Percentiles rank a stretch among this genome's conserved stretches.
phyloP scores from a whole-genome alignment of 2,888 invertebrate species.

The Ophonus ardosiacus region DNA sequence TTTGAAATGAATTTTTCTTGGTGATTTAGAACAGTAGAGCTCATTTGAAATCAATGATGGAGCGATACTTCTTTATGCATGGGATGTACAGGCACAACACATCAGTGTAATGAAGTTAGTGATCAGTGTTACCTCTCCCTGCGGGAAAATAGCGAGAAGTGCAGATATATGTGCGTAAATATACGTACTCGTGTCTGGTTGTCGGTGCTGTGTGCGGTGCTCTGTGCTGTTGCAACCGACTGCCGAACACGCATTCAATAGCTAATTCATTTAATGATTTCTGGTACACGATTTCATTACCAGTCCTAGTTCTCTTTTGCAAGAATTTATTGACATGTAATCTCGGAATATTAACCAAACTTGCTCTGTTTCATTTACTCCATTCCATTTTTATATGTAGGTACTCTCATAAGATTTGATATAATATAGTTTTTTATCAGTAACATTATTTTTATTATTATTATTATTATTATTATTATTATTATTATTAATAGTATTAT shows the following conservation, averaged over 20 bases:
- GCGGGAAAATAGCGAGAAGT: constrained; percentile 37
- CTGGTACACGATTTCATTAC: constrained; percentile 19
- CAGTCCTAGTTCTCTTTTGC: constrained; percentile 5
- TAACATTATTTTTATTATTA: too few relatives aligned
- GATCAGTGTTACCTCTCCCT: constrained; percentile 47
- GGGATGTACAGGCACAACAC: constrained; percentile 9
- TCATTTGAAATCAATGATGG: constrained; percentile 16
- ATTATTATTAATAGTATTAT: too few relatives aligned
- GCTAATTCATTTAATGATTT: constrained; percentile 40
- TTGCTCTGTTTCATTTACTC: background rate
- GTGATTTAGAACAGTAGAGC: background rate
- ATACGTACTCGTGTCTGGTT: background rate
- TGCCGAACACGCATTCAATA: constrained; percentile 2
- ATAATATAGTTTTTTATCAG: too few relatives aligned
- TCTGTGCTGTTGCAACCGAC: background rate
- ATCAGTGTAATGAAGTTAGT: constrained; percentile 44
- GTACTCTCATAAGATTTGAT: too few relatives aligned
- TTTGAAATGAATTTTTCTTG: background rate
- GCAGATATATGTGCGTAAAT: constrained; percentile 33
- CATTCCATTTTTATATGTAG: background rate
- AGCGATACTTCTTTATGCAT: constrained; percentile 17
- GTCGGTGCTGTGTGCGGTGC: background rate
- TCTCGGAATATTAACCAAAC: constrained; percentile 17
- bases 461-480: too few relatives aligned
- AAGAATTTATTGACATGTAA: constrained; percentile 15